Base-by-base conservation (phyloP, 2,113 vertebrate genomes). In the Chiloscyllium plagiosum region DNA sequence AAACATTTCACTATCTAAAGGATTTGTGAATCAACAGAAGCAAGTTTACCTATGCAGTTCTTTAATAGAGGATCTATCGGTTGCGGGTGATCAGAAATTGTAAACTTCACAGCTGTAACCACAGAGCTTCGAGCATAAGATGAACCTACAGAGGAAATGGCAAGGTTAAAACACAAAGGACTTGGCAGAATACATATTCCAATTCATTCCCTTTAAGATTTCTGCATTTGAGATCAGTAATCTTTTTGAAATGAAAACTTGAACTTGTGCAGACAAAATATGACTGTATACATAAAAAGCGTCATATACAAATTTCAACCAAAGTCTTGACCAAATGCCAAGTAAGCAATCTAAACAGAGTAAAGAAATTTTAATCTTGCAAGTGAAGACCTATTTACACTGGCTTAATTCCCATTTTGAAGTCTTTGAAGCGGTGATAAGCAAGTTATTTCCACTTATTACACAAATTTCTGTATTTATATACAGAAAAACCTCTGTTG, bases 51-150 rank as follows among this genome's bases (percentile, higher is more conserved):
- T 98, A 99, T 99, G 97, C 99, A 99, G 96, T 99, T 99, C 97
- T 99, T 99, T 97, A 99, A 97, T 65, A 99, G 98, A 0, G 99
- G 99, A 96, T 99, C 99, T 97, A 99, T 99, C 95, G 99, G 98
- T 96, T 99, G 99, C 20, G 99, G 99, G 95, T 99, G 99, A 97
- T 99, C 99, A 96, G 99, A 99, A 97, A 99, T 99, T 65, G 99
- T 99, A 97, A 99, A 99, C 96, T 99, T 99, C 56, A 99, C 99
- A 94, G 99, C 99, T 29, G 99, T 99, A 94, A 99, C 99, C 96
- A 99, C 99, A 17, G 99, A 99, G 97, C 99, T 99, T 96, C 99
- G 97, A 96, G 99, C 99, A 96, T 99, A 99, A 1, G 99, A 99
- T 0, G 99, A 99, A 1, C 99, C 99, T 99, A 96, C 96, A 86